A percentile compares a stretch with the other conserved stretches of the same genome.
Conservation (phyloP, 2,888 invertebrate genomes). For the Amorpha juglandis region DNA sequence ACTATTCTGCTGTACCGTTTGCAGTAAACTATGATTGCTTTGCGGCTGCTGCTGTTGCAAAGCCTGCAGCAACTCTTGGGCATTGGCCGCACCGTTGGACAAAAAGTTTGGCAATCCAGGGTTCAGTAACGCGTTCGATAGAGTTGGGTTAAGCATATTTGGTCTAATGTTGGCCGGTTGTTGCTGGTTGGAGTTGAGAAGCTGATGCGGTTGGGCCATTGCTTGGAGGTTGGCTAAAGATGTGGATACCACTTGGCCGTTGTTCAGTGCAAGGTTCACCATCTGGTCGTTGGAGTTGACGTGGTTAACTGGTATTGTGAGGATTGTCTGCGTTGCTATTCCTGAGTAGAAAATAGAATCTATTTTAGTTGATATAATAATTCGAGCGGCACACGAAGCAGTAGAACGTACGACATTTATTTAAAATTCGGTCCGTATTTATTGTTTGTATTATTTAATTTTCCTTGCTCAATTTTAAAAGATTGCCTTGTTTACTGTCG, state of each 20-base stretch:
- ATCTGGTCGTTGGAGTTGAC: slow-evolving; percentile 90
- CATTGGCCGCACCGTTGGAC: slow-evolving; percentile 87
- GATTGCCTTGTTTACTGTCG: no score
- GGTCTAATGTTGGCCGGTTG: slow-evolving; percentile 73
- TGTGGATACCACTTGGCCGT: slow-evolving; percentile 93
- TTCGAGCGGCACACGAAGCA: no score
- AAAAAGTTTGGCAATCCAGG: slow-evolving; percentile 89
- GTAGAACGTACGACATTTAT: no score
- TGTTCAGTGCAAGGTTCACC: slow-evolving; percentile 92
- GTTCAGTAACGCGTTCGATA: slow-evolving; percentile 89
- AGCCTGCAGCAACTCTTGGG: slow-evolving; percentile 90
- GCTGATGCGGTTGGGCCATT: slow-evolving; percentile 89
- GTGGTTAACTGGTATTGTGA: slow-evolving; percentile 97
- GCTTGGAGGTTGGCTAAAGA: slow-evolving; percentile 91
- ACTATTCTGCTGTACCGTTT: slow-evolving; percentile 78
- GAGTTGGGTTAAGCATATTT: slow-evolving; percentile 84
- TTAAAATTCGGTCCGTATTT: no score
- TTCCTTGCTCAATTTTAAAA: no score
- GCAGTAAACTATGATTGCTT: slow-evolving; percentile 75
- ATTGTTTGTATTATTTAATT: no score
- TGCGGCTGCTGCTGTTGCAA: slow-evolving; percentile 87
- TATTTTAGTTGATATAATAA: no score
- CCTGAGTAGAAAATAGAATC: slow-evolving; percentile 81
- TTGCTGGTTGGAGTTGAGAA: slow-evolving; percentile 85
- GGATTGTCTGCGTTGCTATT: slow-evolving; percentile 96